Percentiles rank a stretch among this genome's conserved stretches.
Evolutionary conservation across 2,797 vertebrate species (phyloP).

Genomic region (Momotus momota): DNA sequence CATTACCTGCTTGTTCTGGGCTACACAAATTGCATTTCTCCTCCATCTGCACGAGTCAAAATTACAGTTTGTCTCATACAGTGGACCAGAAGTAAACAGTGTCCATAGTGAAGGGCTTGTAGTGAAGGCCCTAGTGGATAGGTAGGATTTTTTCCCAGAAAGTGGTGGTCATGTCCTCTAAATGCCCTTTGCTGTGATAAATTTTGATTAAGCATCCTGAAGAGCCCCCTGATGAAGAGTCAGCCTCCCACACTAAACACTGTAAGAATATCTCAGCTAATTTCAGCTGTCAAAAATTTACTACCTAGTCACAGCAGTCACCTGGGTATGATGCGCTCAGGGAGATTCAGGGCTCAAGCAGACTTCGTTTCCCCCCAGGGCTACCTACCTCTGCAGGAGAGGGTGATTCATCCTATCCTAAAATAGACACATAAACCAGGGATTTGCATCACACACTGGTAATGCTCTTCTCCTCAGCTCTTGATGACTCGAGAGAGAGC

Average conservation of each 20-base stretch:
- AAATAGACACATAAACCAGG: not conserved
- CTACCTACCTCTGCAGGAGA: not conserved
- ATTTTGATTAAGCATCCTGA: slow-evolving; percentile 35
- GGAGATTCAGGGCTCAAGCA: not conserved
- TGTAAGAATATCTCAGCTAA: not conserved
- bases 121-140: not conserved
- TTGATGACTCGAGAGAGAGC: not conserved
- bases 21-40: not conserved
- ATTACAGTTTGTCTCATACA: not conserved
- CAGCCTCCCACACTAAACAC: not conserved
- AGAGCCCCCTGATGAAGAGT: not conserved
- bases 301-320: not conserved
- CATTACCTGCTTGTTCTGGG: not conserved
- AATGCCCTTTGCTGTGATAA: not conserved
- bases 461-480: not conserved
- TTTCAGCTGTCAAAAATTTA: slow-evolving; percentile 51
- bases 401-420: slow-evolving; percentile 17
- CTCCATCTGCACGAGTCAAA: not conserved
- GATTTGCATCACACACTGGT: not conserved
- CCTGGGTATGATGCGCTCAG: rapidly evolving
- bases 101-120: not conserved
- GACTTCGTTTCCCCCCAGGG: not conserved
- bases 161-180: slow-evolving; percentile 1
- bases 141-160: slow-evolving; percentile 13
- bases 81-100: not conserved